Evolutionary conservation across 2,797 vertebrate species (phyloP).

Genomic region (Echiichthys vipera): DNA sequence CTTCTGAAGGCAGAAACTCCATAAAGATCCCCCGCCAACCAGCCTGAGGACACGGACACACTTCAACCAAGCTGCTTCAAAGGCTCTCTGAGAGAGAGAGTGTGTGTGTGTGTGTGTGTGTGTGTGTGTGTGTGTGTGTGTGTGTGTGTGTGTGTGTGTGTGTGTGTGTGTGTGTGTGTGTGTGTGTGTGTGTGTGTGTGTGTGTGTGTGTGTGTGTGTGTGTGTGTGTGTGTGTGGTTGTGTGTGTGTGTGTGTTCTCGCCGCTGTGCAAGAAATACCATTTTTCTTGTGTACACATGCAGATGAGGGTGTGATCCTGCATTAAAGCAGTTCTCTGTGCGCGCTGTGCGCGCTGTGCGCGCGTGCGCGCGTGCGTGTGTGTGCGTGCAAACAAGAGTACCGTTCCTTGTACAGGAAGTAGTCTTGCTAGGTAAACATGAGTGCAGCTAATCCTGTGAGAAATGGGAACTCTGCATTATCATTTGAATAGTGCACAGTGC

Average conservation of each 20-base stretch:
- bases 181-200: too few species aligned
- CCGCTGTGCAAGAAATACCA: slow-evolving; percentile 4
- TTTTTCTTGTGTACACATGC: slow-evolving; percentile 43
- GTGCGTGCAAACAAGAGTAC: neutral
- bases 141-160: slow-evolving; percentile 11
- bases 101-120: slow-evolving; percentile 32
- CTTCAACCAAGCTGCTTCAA: slow-evolving; percentile 52
- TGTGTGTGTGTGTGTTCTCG: neutral
- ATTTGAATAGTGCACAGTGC: slow-evolving; percentile 51
- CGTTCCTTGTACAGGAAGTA: slow-evolving; percentile 38
- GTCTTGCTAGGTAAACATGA: slow-evolving; percentile 60
- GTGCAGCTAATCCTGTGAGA: slow-evolving; percentile 52
- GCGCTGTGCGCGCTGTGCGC: slow-evolving; percentile 14
- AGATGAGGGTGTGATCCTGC: slow-evolving; percentile 53
- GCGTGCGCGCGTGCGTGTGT: neutral
- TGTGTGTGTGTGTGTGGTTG: neutral
- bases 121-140: slow-evolving; percentile 16
- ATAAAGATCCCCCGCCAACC: slow-evolving; percentile 62
- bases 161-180: slow-evolving; percentile 14
- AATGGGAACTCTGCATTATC: slow-evolving; percentile 58
- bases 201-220: slow-evolving; percentile 28
- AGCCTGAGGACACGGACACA: slow-evolving; percentile 52
- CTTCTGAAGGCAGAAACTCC: slow-evolving; percentile 52
- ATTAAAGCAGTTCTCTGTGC: slow-evolving; percentile 3
- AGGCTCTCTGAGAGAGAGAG: too few species aligned